These are phyloP conservation scores for Teleiodes luculella DNA, from an alignment of 2,888 invertebrate genomes.

Conservation along the genomic window DNA sequence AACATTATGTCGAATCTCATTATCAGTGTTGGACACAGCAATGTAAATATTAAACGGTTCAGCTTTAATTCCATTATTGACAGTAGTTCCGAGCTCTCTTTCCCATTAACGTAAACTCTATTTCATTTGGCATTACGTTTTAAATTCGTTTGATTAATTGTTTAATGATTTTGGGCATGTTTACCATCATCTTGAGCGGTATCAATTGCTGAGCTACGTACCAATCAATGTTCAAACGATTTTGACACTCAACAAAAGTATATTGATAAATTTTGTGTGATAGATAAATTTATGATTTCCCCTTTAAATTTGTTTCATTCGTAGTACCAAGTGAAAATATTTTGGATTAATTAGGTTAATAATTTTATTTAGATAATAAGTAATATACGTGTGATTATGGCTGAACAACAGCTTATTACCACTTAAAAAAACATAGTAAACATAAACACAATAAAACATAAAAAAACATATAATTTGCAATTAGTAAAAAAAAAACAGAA, in stretches of 20 bases:
- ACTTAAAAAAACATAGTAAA: too few species aligned
- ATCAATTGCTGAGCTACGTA: conserved; percentile 40
- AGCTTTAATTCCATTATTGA: conserved; percentile 53
- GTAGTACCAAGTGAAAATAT: too few species aligned
- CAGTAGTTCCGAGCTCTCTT: conserved; percentile 20
- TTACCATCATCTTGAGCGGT: conserved; percentile 34
- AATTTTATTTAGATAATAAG: too few species aligned
- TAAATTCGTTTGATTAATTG: neutral
- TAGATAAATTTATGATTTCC: conserved; percentile 28
- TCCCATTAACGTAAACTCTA: neutral
- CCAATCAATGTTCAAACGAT: conserved; percentile 42
- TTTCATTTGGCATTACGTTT: neutral
- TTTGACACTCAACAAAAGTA: conserved; percentile 38
- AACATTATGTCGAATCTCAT: conserved; percentile 41
- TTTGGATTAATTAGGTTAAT: too few species aligned
- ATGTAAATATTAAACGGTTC: conserved; percentile 48
- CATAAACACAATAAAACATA: too few species aligned
- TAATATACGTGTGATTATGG: too few species aligned
- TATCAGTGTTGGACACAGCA: conserved; percentile 44
- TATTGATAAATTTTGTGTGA: conserved; percentile 31
- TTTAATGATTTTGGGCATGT: conserved; percentile 9
- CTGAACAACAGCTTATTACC: too few species aligned
- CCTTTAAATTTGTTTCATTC: conserved; percentile 21
- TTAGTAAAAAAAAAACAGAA: too few species aligned
- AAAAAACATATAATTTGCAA: too few species aligned